Conservation (phyloP, 2,797 vertebrate genomes). For the Paramormyrops hopkinsi region DNA sequence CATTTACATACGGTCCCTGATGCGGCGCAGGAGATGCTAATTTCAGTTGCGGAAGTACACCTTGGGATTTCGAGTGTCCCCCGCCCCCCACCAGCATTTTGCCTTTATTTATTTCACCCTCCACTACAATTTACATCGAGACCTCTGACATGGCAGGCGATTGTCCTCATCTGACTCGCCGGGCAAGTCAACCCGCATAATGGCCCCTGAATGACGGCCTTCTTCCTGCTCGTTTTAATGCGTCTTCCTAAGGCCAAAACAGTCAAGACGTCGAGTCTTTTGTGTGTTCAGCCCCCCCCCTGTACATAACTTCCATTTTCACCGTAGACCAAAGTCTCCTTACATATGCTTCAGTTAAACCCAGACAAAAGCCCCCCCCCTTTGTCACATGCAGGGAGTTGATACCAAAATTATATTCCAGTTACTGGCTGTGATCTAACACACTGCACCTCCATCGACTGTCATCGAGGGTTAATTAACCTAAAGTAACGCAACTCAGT, state of each 20-base stretch:
- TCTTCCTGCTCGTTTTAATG: background rate
- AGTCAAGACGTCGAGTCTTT: background rate
- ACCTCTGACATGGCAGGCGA: background rate
- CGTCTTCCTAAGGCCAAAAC: background rate
- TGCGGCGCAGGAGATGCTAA: slow-evolving; percentile 21
- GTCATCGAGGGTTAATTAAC: background rate
- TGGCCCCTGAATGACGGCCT: background rate
- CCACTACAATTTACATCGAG: background rate
- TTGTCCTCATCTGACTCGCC: background rate
- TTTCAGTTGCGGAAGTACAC: slow-evolving; percentile 14
- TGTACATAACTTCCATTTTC: background rate
- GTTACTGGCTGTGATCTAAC: background rate
- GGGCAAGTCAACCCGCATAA: background rate
- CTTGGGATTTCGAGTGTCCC: slow-evolving; percentile 13
- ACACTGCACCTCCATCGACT: background rate
- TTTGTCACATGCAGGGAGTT: background rate
- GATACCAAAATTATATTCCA: background rate
- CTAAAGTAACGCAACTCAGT: background rate
- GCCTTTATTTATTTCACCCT: slow-evolving; percentile 4
- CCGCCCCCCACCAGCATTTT: background rate
- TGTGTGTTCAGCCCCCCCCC: background rate
- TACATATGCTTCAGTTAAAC: background rate
- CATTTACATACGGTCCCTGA: slow-evolving; percentile 21
- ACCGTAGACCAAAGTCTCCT: background rate
- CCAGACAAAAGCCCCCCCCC: background rate